phyloP scores from a whole-genome alignment of 2,888 invertebrate species.

The Parapristionchus giblindavisi region DNA sequence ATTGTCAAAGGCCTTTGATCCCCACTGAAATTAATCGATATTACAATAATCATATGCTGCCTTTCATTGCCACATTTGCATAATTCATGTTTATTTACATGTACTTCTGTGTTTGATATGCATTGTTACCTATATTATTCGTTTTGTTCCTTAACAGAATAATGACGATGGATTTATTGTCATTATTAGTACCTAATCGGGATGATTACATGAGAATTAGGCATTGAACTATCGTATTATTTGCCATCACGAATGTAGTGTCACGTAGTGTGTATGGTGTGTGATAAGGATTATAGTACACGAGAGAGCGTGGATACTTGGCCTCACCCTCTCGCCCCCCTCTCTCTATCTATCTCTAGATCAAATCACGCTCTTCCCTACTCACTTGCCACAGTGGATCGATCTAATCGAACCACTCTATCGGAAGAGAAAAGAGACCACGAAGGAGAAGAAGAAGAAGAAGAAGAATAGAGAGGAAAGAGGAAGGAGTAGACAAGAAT shows the following conservation, averaged over 20 bases:
- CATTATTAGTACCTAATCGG: neutral
- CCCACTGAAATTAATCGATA: constrained; percentile 81
- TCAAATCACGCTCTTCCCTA: too few relatives aligned
- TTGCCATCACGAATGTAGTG: too few relatives aligned
- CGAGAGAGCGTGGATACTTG: too few relatives aligned
- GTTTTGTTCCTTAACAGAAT: neutral
- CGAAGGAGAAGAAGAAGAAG: constrained; percentile 15
- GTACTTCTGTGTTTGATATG: neutral
- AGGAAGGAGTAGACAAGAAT: neutral
- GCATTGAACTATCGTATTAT: too few relatives aligned
- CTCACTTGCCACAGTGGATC: neutral
- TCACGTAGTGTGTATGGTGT: too few relatives aligned
- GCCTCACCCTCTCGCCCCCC: too few relatives aligned
- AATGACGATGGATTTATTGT: constrained; percentile 1
- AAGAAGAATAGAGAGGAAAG: neutral
- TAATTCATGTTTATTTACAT: neutral
- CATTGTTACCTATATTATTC: too few relatives aligned
- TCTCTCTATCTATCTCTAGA: too few relatives aligned
- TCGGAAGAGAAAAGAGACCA: constrained; percentile 2
- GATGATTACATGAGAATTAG: neutral
- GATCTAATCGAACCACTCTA: constrained; percentile 22
- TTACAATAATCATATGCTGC: neutral
- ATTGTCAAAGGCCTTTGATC: constrained; percentile 91
- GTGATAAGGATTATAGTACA: too few relatives aligned
- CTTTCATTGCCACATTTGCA: neutral